Conservation (phyloP, 2,888 invertebrate species). For the Lasioglossum zephyrum region DNA sequence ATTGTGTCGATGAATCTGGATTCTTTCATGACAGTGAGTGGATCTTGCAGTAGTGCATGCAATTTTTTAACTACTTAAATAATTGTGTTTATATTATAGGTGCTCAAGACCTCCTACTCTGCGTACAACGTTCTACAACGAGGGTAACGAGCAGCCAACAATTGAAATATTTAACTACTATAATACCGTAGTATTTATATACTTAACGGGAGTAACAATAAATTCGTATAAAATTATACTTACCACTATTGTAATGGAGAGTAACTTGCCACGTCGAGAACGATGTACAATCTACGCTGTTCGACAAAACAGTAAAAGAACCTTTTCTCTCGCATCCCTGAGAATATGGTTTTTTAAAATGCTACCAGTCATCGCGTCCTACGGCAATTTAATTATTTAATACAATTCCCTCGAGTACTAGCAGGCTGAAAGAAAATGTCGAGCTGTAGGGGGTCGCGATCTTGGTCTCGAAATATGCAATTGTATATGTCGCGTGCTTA, state of each 20-base stretch:
- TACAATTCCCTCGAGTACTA: background rate
- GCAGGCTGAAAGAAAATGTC: background rate
- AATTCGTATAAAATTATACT: background rate
- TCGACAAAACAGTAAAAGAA: background rate
- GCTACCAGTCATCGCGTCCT: background rate
- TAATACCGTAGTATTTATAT: background rate
- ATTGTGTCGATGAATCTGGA: conserved; percentile 44
- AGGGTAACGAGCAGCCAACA: background rate
- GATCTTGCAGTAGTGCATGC: no score
- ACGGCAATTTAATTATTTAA: background rate
- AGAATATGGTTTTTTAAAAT: background rate
- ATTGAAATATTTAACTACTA: background rate
- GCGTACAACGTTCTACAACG: conserved; percentile 34
- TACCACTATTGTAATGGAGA: background rate
- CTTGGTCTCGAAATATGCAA: no score
- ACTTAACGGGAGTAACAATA: background rate
- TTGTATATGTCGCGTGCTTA: background rate
- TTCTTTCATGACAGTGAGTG: conserved; percentile 28
- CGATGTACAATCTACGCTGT: background rate
- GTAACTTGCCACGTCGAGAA: background rate
- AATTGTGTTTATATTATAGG: conserved; percentile 21
- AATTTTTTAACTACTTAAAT: background rate
- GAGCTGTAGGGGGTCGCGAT: background rate
- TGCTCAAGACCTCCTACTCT: conserved; percentile 49
- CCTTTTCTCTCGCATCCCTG: background rate